Base-by-base conservation (phyloP, 2,113 vertebrate species). In the Aspiorhynchus laticeps region DNA sequence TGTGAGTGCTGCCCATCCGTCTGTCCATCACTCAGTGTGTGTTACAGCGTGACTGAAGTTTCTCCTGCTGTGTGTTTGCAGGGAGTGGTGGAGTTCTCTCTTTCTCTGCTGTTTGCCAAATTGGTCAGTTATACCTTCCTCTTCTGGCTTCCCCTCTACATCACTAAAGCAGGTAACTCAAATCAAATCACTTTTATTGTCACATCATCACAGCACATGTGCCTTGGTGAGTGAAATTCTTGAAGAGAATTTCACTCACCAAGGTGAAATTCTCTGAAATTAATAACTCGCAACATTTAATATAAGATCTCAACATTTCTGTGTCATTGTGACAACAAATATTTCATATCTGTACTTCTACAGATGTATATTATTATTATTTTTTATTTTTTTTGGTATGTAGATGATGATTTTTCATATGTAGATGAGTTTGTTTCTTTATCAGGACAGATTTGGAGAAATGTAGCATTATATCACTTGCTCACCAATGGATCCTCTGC, bases 101-200 rank as follows among this genome's bases (percentile, higher is more conserved):
- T 99, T 5, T 97, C 96, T 91, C 92, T 99, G 90, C 96, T 99
- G 61, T 99, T 99, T 80, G 97, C 98, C 86, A 99, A 99, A 88
- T 92, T 99, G 90, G 98, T 99, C 93, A 99, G 97, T 91, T 99
- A 99, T 90, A 99, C 98, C 2, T 99, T 99, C 91, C 96, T 99
- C 10, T 99, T 98, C 93, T 99, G 98, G 98, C 94, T 99, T 87
- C 97, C 98, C 0, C 96, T 99, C 79, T 99, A 98, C 92, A 98
- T 99, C 14, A 95, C 94, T 63, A 98, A 98, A 4, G 93, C 98
- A 2, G 98, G 98, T 97, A 81, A 95, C n/a, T n/a, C n/a, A n/a
- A n/a, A n/a, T n/a, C n/a, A n/a, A n/a, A n/a, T n/a, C n/a, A n/a
- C n/a, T n/a, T n/a, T n/a, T n/a, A n/a, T n/a, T n/a, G n/a, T n/a